Percentiles rank a stretch among this genome's conserved stretches.
These are phyloP conservation scores for Enchytraeus crypticus DNA, from an alignment of 2,888 invertebrate genomes.

Conservation along the genomic window DNA sequence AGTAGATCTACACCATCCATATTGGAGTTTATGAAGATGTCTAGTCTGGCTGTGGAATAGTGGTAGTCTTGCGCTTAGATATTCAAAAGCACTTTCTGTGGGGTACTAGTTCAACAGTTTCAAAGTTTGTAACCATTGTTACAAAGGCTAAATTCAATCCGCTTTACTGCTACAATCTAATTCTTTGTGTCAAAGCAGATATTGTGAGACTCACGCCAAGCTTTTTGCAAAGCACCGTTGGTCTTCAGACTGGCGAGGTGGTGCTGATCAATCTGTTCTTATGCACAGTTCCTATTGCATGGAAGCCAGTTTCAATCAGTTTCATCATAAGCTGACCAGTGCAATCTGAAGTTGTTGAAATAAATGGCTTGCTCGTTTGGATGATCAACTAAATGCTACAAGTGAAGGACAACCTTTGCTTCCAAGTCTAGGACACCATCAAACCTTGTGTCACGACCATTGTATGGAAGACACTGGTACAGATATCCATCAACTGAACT, in stretches of 20 bases:
- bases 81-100: not conserved
- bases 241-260: not conserved
- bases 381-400: too few relatives aligned
- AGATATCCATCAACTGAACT: too few relatives aligned
- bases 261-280: not conserved
- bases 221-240: not conserved
- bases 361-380: too few relatives aligned
- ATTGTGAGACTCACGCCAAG: not conserved
- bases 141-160: not conserved
- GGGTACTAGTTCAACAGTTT: not conserved
- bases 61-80: too few relatives aligned
- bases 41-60: too few relatives aligned
- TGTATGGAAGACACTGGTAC: too few relatives aligned
- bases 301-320: not conserved
- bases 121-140: not conserved
- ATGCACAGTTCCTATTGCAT: not conserved
- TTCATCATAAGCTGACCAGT: not conserved
- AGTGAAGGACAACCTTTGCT: not conserved
- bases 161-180: not conserved
- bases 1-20: too few relatives aligned
- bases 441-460: not conserved
- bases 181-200: not conserved
- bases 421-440: not conserved
- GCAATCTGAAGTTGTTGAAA: not conserved
- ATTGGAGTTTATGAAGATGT: too few relatives aligned